These are phyloP conservation scores for Hydrolagus colliei DNA, from an alignment of 2,797 vertebrate species.

Conservation along the genomic window DNA sequence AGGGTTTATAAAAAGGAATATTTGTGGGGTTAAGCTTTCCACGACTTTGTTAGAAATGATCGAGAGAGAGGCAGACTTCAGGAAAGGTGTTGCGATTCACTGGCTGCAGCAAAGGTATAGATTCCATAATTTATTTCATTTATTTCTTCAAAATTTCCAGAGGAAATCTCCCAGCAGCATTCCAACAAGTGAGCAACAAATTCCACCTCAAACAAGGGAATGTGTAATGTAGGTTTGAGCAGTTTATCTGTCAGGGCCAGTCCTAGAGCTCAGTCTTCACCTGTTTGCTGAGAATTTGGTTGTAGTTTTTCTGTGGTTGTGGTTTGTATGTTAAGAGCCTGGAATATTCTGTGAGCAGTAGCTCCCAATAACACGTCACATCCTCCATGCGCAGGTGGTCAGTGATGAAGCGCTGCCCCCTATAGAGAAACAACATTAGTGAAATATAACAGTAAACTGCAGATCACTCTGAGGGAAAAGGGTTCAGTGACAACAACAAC, in stretches of 20 bases:
- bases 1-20: too few relatives aligned
- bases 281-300: constrained; percentile 56
- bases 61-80: too few relatives aligned
- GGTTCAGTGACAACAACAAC: too few relatives aligned
- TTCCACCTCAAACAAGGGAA: background rate
- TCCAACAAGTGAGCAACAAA: too few relatives aligned
- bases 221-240: background rate
- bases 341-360: constrained; percentile 73
- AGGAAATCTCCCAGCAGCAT: too few relatives aligned
- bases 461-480: too few relatives aligned
- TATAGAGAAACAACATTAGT: constrained; percentile 41
- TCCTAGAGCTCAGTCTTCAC: constrained; percentile 70
- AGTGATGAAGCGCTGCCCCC: constrained; percentile 77
- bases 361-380: constrained; percentile 87
- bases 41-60: too few relatives aligned
- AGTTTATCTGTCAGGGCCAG: background rate
- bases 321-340: constrained; percentile 75
- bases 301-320: constrained; percentile 61
- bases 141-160: too few relatives aligned
- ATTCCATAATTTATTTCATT: too few relatives aligned
- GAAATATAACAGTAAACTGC: background rate
- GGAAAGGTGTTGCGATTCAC: too few relatives aligned
- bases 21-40: too few relatives aligned
- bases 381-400: constrained; percentile 82
- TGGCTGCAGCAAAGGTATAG: too few relatives aligned